Evolutionary conservation across 53 echinoderm and acorn worm species (phyloP), one percentile per base, ranked within the genome.

Genomic region (Paelopatides confundens): DNA sequence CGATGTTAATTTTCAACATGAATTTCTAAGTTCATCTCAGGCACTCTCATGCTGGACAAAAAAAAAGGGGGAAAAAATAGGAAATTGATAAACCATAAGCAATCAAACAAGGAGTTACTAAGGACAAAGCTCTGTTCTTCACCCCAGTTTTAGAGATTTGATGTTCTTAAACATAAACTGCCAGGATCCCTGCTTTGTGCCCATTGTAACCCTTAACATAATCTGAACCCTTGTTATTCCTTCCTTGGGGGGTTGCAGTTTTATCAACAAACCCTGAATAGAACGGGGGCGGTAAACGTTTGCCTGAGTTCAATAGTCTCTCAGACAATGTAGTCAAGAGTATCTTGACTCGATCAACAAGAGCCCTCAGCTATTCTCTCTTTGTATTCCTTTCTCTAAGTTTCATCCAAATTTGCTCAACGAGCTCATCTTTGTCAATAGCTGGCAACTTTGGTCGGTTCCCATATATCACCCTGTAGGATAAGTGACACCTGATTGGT

Each of bases 281-380:
- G 40, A 27, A 28, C 10, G 24, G 71, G 74, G 74, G 40, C 18
- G 43, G 74, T 68, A 46, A 46, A 74, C 23, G 47, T 40, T 40
- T 58, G n/a, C 40, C 47, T 43, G 40, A 74, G 74, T 74, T 74
- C 74, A 74, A 74, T 74, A 74, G 74, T 46, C 74, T 40, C 18
- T 15, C 46, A 5, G 24, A 24, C 39, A 74, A 40, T 31, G 69
- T 15, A 33, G 58, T 74, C 24, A 39, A 74, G 38, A 46, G 43
- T 74, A 74, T 74, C 39, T 74, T 74, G 74, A 74, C 74, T 46
- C 74, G 40, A 74, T 74, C 74, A 74, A 37, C 74, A 74, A 74
- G 27, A 43, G 46, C 74, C 74, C 46, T 15, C 23, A 74, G 74
- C 40, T 18, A 74, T 39, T 46, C 21, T 69, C 69, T n/a, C 69